Conservation (phyloP, 2,888 invertebrate genomes). For the Apotomis turbidana region DNA sequence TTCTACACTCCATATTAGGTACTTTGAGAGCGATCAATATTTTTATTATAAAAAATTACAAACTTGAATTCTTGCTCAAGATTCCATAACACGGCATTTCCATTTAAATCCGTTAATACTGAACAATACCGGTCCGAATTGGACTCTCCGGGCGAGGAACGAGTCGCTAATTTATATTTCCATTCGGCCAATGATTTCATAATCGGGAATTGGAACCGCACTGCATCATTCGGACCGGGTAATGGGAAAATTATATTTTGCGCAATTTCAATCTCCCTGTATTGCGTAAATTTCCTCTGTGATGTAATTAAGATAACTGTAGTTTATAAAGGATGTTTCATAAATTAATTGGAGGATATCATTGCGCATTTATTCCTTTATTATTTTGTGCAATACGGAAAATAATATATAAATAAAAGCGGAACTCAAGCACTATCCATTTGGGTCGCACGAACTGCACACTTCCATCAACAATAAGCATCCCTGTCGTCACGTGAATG, state of each 20-base stretch:
- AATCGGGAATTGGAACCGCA: slow-evolving; percentile 15
- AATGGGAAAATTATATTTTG: slow-evolving; percentile 25
- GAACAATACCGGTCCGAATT: neutral
- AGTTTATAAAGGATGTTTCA: neutral
- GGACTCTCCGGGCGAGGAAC: neutral
- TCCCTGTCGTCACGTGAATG: neutral
- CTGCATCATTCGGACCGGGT: slow-evolving; percentile 12
- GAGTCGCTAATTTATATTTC: slow-evolving; percentile 28
- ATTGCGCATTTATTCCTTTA: too few species aligned
- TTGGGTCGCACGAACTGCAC: too few species aligned
- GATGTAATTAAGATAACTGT: too few species aligned
- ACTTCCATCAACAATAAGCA: too few species aligned
- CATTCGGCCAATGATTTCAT: slow-evolving; percentile 29
- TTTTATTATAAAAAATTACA: too few species aligned
- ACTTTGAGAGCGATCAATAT: too few species aligned
- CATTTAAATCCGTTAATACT: neutral
- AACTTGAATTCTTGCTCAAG: neutral
- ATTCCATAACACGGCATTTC: neutral
- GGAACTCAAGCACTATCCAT: too few species aligned
- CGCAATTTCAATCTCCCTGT: slow-evolving; percentile 16
- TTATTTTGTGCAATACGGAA: too few species aligned
- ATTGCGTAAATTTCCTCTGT: slow-evolving; percentile 6
- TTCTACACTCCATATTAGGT: too few species aligned
- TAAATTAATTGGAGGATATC: neutral
- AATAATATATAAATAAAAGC: too few species aligned